Base-by-base conservation (phyloP, 2,888 invertebrate species). In the Disparrhopalites patrizii region DNA sequence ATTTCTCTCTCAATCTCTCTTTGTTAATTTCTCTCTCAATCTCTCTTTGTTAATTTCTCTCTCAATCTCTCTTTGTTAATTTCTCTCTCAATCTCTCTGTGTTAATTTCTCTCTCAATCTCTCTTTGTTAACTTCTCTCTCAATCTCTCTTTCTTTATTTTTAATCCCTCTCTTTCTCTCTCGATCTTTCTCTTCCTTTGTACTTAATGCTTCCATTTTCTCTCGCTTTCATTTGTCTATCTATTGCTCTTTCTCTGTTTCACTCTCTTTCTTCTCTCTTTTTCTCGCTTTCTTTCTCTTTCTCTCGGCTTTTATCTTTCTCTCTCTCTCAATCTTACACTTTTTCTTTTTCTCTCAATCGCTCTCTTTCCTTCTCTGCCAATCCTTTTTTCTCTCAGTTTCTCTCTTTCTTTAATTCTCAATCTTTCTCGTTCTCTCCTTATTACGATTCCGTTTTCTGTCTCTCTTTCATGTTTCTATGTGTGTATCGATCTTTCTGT, bases 181-280 rank as follows among this genome's bases (percentile, higher is more conserved):
- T 51, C 7, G 7, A 13, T 23, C 10, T 54, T 10, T 31, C 18
- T 54, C 51, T 51, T 51, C 51, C 25, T 25, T 27, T 51, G 20
- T 27, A 27, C 13, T 51, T 20, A 25, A 10, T 13, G n/a, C n/a
- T n/a, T n/a, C n/a, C n/a, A n/a, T n/a, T 61, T 51, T 61, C 30
- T 18, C 15, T 50, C 30, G 33, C 61, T 51, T 36, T 47, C 25
- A 30, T 57, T 57, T 50, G 57, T 57, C 40, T 57, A 28, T 43
- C 13, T 43, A 28, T 4, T 23, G 15, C n/a, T 57, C 10, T 55
- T 3, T 13, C 33, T 13, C 31, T 55, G 55, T 55, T 50, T 50
- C 50, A 20, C 27, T n/a, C 27, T 27, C 50, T 50, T 20, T 15
- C 20, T 50, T 50, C 20, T 20, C 27, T 27, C 50, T 50, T 20